phyloP scores from a whole-genome alignment of 2,797 vertebrate species.

The Platyrinchus mystaceus region DNA sequence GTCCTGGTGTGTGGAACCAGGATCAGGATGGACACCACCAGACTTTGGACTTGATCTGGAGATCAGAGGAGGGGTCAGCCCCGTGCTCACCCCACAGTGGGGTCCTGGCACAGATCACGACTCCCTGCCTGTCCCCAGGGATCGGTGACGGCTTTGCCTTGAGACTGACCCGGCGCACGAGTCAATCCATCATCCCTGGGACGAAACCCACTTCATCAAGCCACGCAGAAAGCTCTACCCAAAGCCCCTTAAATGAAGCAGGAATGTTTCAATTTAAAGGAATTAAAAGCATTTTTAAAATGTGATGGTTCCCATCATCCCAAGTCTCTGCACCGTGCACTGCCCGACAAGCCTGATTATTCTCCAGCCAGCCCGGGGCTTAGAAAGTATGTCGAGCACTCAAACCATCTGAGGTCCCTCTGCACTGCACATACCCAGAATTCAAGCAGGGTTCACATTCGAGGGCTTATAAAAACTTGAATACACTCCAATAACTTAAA shows the following conservation, averaged over 20 bases:
- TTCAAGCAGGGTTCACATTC: constrained; percentile 54
- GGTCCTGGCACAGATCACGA: not conserved
- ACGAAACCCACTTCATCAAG: not conserved
- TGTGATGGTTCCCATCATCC: constrained; percentile 20
- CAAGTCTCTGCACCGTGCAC: not conserved
- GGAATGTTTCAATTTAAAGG: constrained; percentile 58
- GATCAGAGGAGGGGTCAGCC: not conserved
- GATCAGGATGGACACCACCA: not conserved
- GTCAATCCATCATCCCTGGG: not conserved
- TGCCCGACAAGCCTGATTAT: constrained; percentile 35
- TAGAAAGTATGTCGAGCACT: constrained; percentile 61
- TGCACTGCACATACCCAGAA: constrained; percentile 53
- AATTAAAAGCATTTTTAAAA: constrained; percentile 66
- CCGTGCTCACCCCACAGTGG: not conserved
- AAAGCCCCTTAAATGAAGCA: constrained; percentile 28
- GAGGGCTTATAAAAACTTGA: constrained; percentile 71
- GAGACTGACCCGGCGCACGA: not conserved
- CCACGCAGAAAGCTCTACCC: not conserved
- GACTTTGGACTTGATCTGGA: not conserved
- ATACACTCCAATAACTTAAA: constrained; percentile 69
- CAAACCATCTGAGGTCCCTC: constrained; percentile 63
- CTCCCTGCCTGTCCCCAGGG: not conserved
- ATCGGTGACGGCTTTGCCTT: not conserved
- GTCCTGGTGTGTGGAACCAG: not conserved
- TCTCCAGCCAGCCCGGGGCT: constrained; percentile 40